These are phyloP conservation scores for Pseudonaja textilis DNA, from an alignment of 2,113 vertebrate genomes.

Conservation along the genomic window DNA sequence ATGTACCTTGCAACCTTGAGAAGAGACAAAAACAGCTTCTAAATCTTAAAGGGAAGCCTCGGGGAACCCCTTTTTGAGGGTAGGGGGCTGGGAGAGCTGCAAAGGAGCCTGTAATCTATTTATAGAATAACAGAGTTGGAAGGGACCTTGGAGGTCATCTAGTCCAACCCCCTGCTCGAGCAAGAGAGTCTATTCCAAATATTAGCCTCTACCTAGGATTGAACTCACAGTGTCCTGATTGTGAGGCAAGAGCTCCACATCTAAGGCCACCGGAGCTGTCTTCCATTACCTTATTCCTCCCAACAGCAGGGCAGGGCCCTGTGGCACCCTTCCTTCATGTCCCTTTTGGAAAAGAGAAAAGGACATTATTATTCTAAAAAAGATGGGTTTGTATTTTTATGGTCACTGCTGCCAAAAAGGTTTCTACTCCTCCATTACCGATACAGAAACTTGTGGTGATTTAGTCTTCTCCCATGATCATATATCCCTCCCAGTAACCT, in stretches of 20 bases:
- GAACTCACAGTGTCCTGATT: too few relatives aligned
- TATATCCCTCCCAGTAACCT: not conserved
- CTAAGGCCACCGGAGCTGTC: too few relatives aligned
- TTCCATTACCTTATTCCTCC: too few relatives aligned
- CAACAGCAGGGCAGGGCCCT: too few relatives aligned
- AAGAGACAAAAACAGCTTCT: not conserved
- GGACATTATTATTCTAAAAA: not conserved
- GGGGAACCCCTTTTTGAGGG: not conserved
- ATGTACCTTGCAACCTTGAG: not conserved
- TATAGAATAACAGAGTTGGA: too few relatives aligned
- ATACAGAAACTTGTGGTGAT: not conserved
- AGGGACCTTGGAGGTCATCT: too few relatives aligned
- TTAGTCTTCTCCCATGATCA: not conserved
- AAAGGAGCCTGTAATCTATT: not conserved
- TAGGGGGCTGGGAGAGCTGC: not conserved
- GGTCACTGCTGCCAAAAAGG: not conserved
- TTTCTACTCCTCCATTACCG: not conserved
- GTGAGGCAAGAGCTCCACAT: too few relatives aligned
- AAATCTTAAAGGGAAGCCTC: too few relatives aligned
- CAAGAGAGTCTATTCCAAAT: too few relatives aligned
- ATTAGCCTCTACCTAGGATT: too few relatives aligned
- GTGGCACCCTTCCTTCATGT: too few relatives aligned
- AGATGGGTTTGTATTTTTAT: not conserved
- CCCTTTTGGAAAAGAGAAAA: not conserved
- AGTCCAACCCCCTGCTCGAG: too few relatives aligned